A percentile compares a stretch with the other conserved stretches of the same genome.
phyloP scores from a whole-genome alignment of 2,888 invertebrate genomes.

The Mylabris sibirica region DNA sequence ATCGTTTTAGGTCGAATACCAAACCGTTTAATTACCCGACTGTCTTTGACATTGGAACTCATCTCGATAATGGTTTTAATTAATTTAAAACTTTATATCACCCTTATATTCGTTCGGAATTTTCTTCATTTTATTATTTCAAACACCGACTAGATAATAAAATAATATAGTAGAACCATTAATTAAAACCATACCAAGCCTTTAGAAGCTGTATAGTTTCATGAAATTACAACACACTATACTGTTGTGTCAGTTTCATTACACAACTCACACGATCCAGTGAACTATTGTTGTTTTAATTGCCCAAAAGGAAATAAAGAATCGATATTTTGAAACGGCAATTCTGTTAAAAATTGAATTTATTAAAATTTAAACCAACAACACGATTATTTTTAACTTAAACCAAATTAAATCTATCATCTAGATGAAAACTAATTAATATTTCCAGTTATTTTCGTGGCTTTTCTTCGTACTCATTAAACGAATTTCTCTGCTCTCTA shows the following conservation, averaged over 20 bases:
- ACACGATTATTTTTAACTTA: background rate
- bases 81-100: conserved; percentile 42
- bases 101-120: conserved; percentile 31
- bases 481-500: too few species aligned
- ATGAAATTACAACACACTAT: background rate
- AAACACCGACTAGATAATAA: background rate
- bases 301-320: background rate
- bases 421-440: background rate
- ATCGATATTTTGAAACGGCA: background rate
- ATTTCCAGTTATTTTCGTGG: background rate
- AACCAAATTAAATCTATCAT: background rate
- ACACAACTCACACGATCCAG: background rate
- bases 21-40: conserved; percentile 52
- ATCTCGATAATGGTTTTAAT: conserved; percentile 42
- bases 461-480: background rate
- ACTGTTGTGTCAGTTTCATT: background rate
- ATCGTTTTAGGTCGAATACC: conserved; percentile 41
- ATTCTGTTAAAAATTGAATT: too few species aligned
- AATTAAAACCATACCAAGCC: background rate
- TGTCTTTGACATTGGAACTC: conserved; percentile 41
- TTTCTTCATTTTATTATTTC: conserved; percentile 28
- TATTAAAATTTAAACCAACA: background rate
- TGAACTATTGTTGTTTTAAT: background rate
- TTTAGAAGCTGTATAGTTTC: background rate
- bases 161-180: background rate